Evolutionary conservation across 2,888 invertebrate genomes (phyloP).

Genomic region (Ennomos fuscantarius): DNA sequence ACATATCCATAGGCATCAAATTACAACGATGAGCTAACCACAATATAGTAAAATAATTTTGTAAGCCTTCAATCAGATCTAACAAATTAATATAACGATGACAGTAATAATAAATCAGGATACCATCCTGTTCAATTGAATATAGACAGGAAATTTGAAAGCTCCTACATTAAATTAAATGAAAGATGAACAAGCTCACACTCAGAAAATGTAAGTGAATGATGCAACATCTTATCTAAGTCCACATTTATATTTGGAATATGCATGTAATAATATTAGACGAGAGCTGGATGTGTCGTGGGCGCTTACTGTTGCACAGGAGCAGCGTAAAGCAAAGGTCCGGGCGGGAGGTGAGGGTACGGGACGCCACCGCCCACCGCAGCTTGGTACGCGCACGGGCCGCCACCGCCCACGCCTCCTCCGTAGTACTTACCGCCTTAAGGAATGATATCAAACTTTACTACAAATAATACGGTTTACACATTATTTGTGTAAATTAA

Average conservation of each 20-base stretch:
- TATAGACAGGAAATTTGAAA: constrained; percentile 47
- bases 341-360: constrained; percentile 86
- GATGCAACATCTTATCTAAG: constrained; percentile 36
- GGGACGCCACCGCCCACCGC: constrained; percentile 86
- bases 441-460: background rate
- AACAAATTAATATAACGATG: constrained; percentile 59
- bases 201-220: constrained; percentile 33
- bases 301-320: constrained; percentile 89
- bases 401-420: constrained; percentile 85
- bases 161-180: constrained; percentile 54
- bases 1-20: constrained; percentile 32
- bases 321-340: constrained; percentile 85
- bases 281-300: constrained; percentile 27
- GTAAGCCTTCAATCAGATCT: constrained; percentile 79
- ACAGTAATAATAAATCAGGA: constrained; percentile 48
- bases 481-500: no score
- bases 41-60: constrained; percentile 53
- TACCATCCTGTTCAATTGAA: constrained; percentile 46
- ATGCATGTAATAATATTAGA: constrained; percentile 34
- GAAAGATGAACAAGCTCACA: constrained; percentile 44
- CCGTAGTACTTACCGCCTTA: constrained; percentile 91
- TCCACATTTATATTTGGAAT: constrained; percentile 43
- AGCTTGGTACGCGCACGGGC: constrained; percentile 88
- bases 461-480: no score
- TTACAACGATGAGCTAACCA: constrained; percentile 12